Evolutionary conservation across 2,113 vertebrate species (phyloP).

Genomic region (Dasyurus viverrinus): DNA sequence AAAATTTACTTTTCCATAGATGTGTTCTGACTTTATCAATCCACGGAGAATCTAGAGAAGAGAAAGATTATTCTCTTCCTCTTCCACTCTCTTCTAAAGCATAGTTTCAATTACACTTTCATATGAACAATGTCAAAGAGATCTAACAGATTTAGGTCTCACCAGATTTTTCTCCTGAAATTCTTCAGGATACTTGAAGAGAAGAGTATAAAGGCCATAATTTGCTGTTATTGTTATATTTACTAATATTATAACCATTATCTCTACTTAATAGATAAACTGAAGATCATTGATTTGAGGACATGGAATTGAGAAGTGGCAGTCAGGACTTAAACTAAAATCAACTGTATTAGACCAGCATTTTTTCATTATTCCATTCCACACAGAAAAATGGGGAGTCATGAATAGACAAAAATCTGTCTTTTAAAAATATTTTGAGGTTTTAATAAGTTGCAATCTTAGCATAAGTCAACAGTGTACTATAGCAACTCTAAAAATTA

Average conservation of each 20-base stretch:
- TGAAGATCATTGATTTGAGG: background rate
- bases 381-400: background rate
- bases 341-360: background rate
- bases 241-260: background rate
- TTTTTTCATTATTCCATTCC: background rate
- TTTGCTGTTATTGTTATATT: background rate
- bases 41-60: background rate
- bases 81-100: background rate
- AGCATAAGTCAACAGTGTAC: background rate
- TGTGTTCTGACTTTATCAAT: background rate
- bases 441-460: background rate
- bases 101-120: background rate
- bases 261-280: background rate
- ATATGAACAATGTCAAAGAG: background rate
- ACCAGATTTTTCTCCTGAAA: background rate
- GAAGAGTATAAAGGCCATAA: background rate
- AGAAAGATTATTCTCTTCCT: background rate
- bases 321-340: background rate
- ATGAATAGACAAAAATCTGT: background rate
- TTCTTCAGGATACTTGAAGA: too few relatives aligned
- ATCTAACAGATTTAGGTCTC: background rate
- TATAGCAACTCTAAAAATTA: background rate
- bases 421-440: background rate
- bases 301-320: background rate
- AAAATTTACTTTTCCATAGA: background rate